A percentile compares a stretch with the other conserved stretches of the same genome.
phyloP scores from a whole-genome alignment of 2,888 invertebrate genomes.

The Ennomos fuscantarius region DNA sequence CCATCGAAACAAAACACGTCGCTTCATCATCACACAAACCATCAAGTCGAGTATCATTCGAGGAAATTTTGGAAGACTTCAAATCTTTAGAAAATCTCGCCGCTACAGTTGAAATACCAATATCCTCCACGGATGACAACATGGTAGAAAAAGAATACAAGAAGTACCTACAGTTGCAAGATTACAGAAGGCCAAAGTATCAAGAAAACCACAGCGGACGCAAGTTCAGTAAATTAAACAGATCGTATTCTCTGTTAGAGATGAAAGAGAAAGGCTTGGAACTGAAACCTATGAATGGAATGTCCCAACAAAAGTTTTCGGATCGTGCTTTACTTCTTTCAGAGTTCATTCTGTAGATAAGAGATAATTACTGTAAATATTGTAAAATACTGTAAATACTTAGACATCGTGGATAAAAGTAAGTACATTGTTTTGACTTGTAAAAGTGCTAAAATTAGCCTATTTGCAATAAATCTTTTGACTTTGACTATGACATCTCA shows the following conservation, averaged over 20 bases:
- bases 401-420: neutral
- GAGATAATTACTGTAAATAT: slow-evolving; percentile 38
- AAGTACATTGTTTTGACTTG: neutral
- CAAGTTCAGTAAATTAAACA: slow-evolving; percentile 57
- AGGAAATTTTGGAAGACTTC: slow-evolving; percentile 66
- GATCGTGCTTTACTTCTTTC: slow-evolving; percentile 63
- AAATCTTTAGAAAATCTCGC: slow-evolving; percentile 60
- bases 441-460: too few relatives aligned
- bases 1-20: slow-evolving; percentile 56
- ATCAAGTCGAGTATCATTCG: slow-evolving; percentile 47
- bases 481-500: too few relatives aligned
- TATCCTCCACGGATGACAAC: slow-evolving; percentile 14
- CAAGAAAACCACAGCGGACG: slow-evolving; percentile 50
- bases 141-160: slow-evolving; percentile 35
- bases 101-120: slow-evolving; percentile 40
- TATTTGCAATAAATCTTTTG: too few relatives aligned
- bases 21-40: slow-evolving; percentile 44
- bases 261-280: slow-evolving; percentile 61
- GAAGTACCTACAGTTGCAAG: slow-evolving; percentile 59
- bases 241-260: slow-evolving; percentile 63
- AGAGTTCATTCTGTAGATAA: slow-evolving; percentile 68
- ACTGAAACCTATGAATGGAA: slow-evolving; percentile 42
- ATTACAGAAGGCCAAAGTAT: slow-evolving; percentile 65
- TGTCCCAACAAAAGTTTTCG: slow-evolving; percentile 48
- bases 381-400: slow-evolving; percentile 26